Evolutionary conservation across 2,113 vertebrate species (phyloP), one percentile per base, ranked within the genome.

Genomic region (Dipodomys merriami): DNA sequence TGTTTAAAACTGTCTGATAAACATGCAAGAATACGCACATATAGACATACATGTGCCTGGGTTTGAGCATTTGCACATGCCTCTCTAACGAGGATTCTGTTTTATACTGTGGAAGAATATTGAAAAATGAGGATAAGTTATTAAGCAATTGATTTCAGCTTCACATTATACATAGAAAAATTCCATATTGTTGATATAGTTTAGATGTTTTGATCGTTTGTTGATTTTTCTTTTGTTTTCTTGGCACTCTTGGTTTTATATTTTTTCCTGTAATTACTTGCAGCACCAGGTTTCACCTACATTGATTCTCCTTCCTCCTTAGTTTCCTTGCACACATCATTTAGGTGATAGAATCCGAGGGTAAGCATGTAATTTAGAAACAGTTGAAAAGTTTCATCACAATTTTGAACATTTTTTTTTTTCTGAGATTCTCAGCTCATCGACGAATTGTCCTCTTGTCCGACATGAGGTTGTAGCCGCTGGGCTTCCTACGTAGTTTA

Each of bases 221-320:
- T 71, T 85, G 25, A 19, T 35, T 86, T 95, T 88, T 46, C 57
- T 62, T 92, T 83, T 90, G 27, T 86, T 83, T 95, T 57, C 57
- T 76, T 67, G 15, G 69, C 81, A 16, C 6, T 68, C 20, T 93
- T 20, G 60, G n/a, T 67, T 93, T 72, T 62, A 27, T 87, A 39
- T 90, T 94, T 88, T 35, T 92, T 87, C n/a, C 30, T 92, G 0
- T 88, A 73, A 93, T 81, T 83, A 5, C 33, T 44, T 76, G 60
- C 65, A 90, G 82, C 2, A 29, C 25, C 83, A 19, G 69, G 60
- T 82, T 87, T 71, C 33, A 83, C 19, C 27, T 88, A 53, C 29
- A 33, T 8, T 74, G 71, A 68, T 69, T 94, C 25, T 94, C 64
- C 80, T 49, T n/a, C 33, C 15, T 82, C 27, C 2, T 60, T 84